A percentile compares a stretch with the other conserved stretches of the same genome.
Conservation (phyloP, 92 coral and sea anemone genomes). For the Porites lobata region DNA sequence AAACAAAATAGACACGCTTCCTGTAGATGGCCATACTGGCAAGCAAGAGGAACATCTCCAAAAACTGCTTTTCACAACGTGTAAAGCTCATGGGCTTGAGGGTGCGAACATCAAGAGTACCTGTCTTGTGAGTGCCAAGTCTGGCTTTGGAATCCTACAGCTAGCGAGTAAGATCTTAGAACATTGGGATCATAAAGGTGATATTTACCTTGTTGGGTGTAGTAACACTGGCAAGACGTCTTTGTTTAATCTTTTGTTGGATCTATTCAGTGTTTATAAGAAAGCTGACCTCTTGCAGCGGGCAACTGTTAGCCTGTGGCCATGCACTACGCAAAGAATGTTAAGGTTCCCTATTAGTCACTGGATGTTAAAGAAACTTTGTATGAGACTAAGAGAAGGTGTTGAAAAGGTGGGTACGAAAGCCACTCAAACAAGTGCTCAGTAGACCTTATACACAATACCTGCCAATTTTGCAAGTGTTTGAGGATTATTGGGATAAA, state of each 20-base stretch:
- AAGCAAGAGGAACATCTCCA: slow-evolving; percentile 74
- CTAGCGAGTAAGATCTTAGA: slow-evolving; percentile 71
- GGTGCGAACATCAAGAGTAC: slow-evolving; percentile 83
- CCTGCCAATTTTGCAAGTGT: background rate
- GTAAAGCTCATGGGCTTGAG: slow-evolving; percentile 80
- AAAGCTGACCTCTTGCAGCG: slow-evolving; percentile 88
- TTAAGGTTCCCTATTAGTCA: slow-evolving; percentile 88
- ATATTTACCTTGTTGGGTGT: slow-evolving; percentile 88
- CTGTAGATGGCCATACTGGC: slow-evolving; percentile 83
- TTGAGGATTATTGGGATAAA: too few species aligned
- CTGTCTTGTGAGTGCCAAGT: slow-evolving; percentile 86
- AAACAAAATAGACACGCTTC: slow-evolving; percentile 91
- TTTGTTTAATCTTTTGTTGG: slow-evolving; percentile 87
- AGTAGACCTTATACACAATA: background rate
- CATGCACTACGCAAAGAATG: slow-evolving; percentile 90
- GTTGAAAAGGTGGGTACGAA: slow-evolving; percentile 64
- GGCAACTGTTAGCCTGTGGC: slow-evolving; percentile 86
- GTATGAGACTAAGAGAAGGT: slow-evolving; percentile 75
- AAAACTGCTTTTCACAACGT: slow-evolving; percentile 56
- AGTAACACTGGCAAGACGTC: slow-evolving; percentile 94
- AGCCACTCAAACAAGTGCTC: too few species aligned
- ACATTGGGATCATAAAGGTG: slow-evolving; percentile 92
- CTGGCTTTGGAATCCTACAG: slow-evolving; percentile 90
- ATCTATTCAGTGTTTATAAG: slow-evolving; percentile 85
- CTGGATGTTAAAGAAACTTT: slow-evolving; percentile 81